Percentiles rank a stretch among this genome's conserved stretches.
Evolutionary conservation across 2,888 invertebrate species (phyloP).

Genomic region (Phortica okadai): DNA sequence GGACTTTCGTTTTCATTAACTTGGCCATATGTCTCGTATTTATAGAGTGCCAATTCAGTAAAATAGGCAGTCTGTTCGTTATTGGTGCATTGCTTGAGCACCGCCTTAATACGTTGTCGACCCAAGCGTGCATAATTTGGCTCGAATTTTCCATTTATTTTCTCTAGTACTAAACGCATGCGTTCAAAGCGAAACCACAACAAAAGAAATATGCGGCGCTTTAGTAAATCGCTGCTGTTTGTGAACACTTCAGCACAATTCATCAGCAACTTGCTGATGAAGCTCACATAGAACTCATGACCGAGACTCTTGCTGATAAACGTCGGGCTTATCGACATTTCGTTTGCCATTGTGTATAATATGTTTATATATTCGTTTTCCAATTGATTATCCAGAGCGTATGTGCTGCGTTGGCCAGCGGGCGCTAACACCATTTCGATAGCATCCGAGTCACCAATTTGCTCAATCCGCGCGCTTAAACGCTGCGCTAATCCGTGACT

Average conservation of each 20-base stretch:
- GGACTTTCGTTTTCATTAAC: slow-evolving; percentile 61
- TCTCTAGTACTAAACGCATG: slow-evolving; percentile 77
- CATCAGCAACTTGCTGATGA: slow-evolving; percentile 78
- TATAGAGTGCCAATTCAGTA: slow-evolving; percentile 81
- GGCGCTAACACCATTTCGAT: slow-evolving; percentile 78
- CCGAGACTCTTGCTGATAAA: slow-evolving; percentile 80
- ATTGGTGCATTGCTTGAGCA: slow-evolving; percentile 79
- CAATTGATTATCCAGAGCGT: slow-evolving; percentile 42
- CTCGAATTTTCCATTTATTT: slow-evolving; percentile 74
- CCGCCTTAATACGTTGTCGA: slow-evolving; percentile 78
- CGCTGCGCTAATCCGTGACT: slow-evolving; percentile 76
- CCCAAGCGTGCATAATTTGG: slow-evolving; percentile 55
- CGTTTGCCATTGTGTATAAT: slow-evolving; percentile 74
- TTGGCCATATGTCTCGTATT: slow-evolving; percentile 76
- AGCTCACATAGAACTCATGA: slow-evolving; percentile 79
- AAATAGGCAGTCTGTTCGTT: slow-evolving; percentile 80
- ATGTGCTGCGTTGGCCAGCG: slow-evolving; percentile 51
- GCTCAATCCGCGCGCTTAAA: slow-evolving; percentile 68
- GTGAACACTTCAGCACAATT: slow-evolving; percentile 74
- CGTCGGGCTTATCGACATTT: slow-evolving; percentile 80
- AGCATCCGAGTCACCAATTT: slow-evolving; percentile 76
- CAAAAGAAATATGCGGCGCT: slow-evolving; percentile 77
- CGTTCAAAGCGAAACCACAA: slow-evolving; percentile 82
- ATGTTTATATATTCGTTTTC: slow-evolving; percentile 55
- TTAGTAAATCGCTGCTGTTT: slow-evolving; percentile 73